Conservation (phyloP, 2,797 vertebrate species). For the Cheirogaleus major region DNA sequence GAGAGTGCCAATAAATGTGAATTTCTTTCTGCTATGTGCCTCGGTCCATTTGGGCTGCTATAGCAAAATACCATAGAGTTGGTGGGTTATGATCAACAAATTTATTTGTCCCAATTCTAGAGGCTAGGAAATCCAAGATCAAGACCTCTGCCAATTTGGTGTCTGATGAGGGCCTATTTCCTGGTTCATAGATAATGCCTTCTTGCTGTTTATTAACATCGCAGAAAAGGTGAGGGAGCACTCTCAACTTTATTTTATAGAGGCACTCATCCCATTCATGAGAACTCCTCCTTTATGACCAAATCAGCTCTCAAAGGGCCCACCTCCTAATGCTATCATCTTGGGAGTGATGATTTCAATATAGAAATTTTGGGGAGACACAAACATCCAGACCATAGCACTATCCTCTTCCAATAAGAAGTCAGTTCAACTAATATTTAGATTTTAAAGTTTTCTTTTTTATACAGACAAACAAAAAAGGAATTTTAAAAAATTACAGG, state of each 20-base stretch:
- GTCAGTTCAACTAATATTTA: neutral
- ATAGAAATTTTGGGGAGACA: neutral
- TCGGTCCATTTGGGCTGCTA: neutral
- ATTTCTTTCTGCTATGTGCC: neutral
- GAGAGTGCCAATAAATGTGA: neutral
- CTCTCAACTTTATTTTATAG: neutral
- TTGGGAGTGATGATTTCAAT: neutral
- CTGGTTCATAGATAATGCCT: neutral
- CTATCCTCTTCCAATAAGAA: neutral
- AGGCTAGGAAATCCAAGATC: neutral
- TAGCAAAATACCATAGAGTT: neutral
- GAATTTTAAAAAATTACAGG: neutral
- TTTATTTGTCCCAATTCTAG: neutral
- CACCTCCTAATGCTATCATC: neutral
- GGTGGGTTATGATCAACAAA: neutral
- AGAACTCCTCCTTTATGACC: no score
- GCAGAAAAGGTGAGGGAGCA: neutral
- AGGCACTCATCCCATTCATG: neutral
- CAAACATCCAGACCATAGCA: neutral
- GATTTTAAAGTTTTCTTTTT: neutral
- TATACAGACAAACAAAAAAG: neutral
- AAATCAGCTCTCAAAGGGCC: neutral
- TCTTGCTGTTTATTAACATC: neutral
- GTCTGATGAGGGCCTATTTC: neutral
- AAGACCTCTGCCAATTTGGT: neutral